These are phyloP conservation scores for Odocoileus virginianus DNA, from an alignment of 2,113 vertebrate genomes.

Conservation along the genomic window DNA sequence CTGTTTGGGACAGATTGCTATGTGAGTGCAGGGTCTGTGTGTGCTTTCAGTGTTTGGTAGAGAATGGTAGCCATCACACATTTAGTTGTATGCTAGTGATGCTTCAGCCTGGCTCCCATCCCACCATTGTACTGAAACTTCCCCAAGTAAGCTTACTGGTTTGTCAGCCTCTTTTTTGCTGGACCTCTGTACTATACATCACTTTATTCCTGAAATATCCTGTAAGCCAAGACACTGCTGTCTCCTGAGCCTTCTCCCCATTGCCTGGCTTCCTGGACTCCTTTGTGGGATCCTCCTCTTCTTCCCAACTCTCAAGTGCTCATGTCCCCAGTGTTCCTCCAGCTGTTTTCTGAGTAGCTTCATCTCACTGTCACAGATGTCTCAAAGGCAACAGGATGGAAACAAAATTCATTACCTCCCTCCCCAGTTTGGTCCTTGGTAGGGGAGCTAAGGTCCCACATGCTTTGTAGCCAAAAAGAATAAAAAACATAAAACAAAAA, in stretches of 20 bases:
- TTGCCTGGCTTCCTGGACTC: not conserved
- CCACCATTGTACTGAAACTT: not conserved
- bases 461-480: too few relatives aligned
- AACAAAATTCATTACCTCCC: not conserved
- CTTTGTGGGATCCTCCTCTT: not conserved
- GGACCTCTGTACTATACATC: not conserved
- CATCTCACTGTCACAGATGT: not conserved
- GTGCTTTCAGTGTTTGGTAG: not conserved
- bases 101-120: not conserved
- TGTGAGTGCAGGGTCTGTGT: not conserved
- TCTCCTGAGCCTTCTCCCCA: not conserved
- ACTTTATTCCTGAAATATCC: not conserved
- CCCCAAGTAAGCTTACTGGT: not conserved
- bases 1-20: not conserved
- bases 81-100: not conserved
- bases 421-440: not conserved
- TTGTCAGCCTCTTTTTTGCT: not conserved
- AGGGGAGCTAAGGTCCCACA: not conserved
- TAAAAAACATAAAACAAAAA: not conserved
- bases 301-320: not conserved
- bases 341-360: not conserved
- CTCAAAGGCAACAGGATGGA: not conserved
- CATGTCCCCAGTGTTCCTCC: not conserved
- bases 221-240: not conserved
- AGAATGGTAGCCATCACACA: not conserved